These are phyloP conservation scores for Eupeodes latifasciatus DNA, from an alignment of 2,888 invertebrate species.

Conservation along the genomic window DNA sequence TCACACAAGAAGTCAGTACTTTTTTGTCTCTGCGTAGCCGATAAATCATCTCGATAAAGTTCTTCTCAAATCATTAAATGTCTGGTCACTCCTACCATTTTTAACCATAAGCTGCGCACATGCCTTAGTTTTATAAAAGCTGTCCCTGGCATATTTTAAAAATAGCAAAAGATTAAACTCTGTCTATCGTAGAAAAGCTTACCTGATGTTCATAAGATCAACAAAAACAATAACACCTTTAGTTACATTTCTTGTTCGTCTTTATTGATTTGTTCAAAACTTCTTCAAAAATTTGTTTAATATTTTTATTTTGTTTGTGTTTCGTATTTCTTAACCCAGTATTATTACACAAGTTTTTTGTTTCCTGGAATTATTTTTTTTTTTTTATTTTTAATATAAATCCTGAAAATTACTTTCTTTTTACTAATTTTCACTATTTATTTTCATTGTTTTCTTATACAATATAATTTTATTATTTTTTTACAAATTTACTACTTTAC, in stretches of 20 bases:
- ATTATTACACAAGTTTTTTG: slow-evolving; percentile 65
- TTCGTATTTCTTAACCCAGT: slow-evolving; percentile 49
- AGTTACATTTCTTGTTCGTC: slow-evolving; percentile 46
- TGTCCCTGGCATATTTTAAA: too few species aligned
- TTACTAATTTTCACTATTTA: slow-evolving; percentile 30
- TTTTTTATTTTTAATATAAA: slow-evolving; percentile 59
- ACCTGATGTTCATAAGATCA: background rate
- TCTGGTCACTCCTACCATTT: too few species aligned
- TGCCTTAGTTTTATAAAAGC: too few species aligned
- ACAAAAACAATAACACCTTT: background rate
- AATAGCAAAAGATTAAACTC: too few species aligned
- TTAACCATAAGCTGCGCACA: too few species aligned
- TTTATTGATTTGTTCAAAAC: slow-evolving; percentile 72
- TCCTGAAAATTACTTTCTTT: slow-evolving; percentile 54
- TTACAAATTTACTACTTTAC: slow-evolving; percentile 64
- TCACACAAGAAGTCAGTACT: too few species aligned
- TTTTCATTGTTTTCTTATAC: slow-evolving; percentile 6
- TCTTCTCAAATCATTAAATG: too few species aligned
- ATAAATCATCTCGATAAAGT: too few species aligned
- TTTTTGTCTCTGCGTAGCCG: too few species aligned
- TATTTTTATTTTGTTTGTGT: slow-evolving; percentile 5
- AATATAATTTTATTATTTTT: slow-evolving; percentile 17
- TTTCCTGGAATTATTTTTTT: slow-evolving; percentile 53
- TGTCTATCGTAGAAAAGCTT: too few species aligned
- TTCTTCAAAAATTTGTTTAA: slow-evolving; percentile 49